These are phyloP conservation scores for Therioaphis trifolii DNA, from an alignment of 2,888 invertebrate species.

Conservation along the genomic window DNA sequence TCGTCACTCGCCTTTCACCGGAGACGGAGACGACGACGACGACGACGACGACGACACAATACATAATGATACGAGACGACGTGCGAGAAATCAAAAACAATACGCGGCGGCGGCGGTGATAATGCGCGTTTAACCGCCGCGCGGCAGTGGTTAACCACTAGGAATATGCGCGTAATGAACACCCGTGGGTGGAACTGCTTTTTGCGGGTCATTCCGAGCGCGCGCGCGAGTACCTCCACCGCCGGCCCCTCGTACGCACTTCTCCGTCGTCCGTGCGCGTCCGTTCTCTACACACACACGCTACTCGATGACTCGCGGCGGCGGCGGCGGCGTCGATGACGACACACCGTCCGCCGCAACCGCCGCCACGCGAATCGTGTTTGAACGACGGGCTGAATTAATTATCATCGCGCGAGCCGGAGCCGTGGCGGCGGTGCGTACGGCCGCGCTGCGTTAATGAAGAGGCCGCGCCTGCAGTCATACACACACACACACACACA, in stretches of 20 bases:
- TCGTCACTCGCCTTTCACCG: constrained; percentile 15
- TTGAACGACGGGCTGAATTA: constrained; percentile 20
- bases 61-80: background rate
- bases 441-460: background rate
- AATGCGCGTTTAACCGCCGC: constrained; percentile 6
- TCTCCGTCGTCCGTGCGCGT: too few relatives aligned
- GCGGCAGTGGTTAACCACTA: constrained; percentile 36
- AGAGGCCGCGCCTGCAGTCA: background rate
- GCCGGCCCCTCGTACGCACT: background rate
- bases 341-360: background rate
- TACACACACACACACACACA: background rate
- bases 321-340: background rate
- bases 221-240: background rate
- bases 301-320: too few relatives aligned
- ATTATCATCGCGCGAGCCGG: constrained; percentile 27
- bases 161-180: constrained; percentile 39
- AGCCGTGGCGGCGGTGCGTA: background rate
- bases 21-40: background rate
- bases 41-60: background rate
- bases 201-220: constrained; percentile 37
- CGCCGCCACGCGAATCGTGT: constrained; percentile 1
- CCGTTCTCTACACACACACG: too few relatives aligned
- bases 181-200: constrained; percentile 45
- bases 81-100: constrained; percentile 42
- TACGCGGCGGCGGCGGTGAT: constrained; percentile 8